Evolutionary conservation across 2,113 vertebrate genomes (phyloP).

Genomic region (Micronycteris hirsuta): DNA sequence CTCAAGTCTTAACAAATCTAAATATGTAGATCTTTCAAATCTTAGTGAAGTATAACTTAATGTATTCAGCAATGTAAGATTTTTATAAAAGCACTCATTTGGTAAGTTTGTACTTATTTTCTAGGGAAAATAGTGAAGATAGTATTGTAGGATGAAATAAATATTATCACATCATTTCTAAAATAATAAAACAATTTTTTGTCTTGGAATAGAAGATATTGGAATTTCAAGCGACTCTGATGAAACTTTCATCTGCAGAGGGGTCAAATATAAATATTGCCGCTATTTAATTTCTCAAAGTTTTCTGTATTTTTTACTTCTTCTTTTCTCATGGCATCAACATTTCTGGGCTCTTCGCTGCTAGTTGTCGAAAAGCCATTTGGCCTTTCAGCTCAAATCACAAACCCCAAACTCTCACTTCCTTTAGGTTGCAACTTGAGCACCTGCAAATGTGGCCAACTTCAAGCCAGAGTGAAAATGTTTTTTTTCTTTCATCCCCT

Average conservation of each 20-base stretch:
- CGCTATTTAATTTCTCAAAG: slow-evolving; percentile 14
- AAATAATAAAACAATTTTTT: slow-evolving; percentile 9
- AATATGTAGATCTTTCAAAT: neutral
- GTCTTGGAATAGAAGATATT: neutral
- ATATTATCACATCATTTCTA: neutral
- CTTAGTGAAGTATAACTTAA: neutral
- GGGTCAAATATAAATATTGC: slow-evolving; percentile 7
- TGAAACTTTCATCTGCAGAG: neutral
- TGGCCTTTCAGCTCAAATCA: slow-evolving; percentile 60
- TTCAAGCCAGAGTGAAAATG: slow-evolving; percentile 7
- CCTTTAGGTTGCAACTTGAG: slow-evolving; percentile 57
- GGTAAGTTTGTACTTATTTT: slow-evolving; percentile 25
- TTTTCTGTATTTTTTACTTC: slow-evolving; percentile 39
- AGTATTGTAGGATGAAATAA: neutral
- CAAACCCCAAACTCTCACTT: slow-evolving; percentile 53
- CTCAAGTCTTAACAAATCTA: neutral
- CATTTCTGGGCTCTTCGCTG: slow-evolving; percentile 46
- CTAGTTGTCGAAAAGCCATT: slow-evolving; percentile 27
- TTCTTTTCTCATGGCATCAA: slow-evolving; percentile 28
- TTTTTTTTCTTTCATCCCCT: slow-evolving; percentile 39
- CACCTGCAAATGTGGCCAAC: slow-evolving; percentile 41
- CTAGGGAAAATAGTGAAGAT: neutral
- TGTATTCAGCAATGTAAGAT: neutral
- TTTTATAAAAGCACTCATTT: neutral
- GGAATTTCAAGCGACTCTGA: neutral